A percentile compares a stretch with the other conserved stretches of the same genome.
Evolutionary conservation across 2,113 vertebrate genomes (phyloP).

Genomic region (Eulemur macaco): DNA sequence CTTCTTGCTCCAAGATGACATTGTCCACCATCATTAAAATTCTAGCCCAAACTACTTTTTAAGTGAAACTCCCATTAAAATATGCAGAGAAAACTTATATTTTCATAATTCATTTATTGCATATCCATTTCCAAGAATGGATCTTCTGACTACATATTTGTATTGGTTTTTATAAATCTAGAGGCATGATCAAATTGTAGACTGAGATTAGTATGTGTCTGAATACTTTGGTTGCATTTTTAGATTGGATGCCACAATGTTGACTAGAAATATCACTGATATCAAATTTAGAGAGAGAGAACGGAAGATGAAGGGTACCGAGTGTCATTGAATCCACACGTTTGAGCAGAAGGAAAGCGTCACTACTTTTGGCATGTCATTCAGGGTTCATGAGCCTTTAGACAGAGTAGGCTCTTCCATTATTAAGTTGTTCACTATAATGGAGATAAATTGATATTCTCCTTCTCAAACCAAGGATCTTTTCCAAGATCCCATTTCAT

Average conservation of each 20-base stretch:
- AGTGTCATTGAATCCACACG: background rate
- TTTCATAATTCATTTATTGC: background rate
- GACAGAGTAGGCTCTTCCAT: background rate
- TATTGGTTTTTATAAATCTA: constrained; percentile 8
- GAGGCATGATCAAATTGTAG: background rate
- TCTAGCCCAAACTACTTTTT: background rate
- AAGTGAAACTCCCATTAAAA: background rate
- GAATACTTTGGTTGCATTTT: background rate
- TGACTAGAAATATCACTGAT: background rate
- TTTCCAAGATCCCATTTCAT: background rate
- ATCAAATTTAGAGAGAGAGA: background rate
- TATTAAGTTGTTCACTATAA: background rate
- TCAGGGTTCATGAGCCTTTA: background rate
- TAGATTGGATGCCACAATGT: background rate
- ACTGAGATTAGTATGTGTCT: background rate
- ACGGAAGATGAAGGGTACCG: background rate
- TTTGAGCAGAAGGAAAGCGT: background rate
- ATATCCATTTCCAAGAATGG: background rate
- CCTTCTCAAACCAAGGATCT: background rate
- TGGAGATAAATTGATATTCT: background rate
- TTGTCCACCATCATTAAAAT: background rate
- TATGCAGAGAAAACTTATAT: background rate
- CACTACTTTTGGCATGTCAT: background rate
- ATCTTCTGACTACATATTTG: background rate
- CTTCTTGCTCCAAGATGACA: background rate